phyloP scores from a whole-genome alignment of 1,140 invertebrate species.

The Bombus ignitus region DNA sequence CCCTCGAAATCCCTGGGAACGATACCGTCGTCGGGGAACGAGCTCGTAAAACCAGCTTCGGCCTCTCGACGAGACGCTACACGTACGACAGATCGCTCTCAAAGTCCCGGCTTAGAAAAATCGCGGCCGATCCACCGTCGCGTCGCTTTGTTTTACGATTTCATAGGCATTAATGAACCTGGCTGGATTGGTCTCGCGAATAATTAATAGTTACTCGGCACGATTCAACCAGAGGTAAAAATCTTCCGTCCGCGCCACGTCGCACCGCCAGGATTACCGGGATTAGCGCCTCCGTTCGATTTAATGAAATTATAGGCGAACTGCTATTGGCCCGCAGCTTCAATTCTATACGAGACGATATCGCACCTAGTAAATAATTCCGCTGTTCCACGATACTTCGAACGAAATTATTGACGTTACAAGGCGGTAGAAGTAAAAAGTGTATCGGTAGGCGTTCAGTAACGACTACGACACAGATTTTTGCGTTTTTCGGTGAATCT shows the following conservation, averaged over 20 bases:
- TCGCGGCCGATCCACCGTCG: background rate
- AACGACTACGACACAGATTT: background rate
- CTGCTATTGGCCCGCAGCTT: background rate
- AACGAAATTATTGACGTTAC: too few relatives aligned
- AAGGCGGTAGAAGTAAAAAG: background rate
- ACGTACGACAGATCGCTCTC: background rate
- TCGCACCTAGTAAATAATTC: background rate
- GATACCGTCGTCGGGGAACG: conserved; percentile 28
- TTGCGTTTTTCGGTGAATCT: background rate
- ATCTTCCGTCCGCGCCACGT: background rate
- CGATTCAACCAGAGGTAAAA: background rate
- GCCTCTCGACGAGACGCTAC: background rate
- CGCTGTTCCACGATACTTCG: background rate
- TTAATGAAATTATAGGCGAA: conserved; percentile 37
- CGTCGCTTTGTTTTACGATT: background rate
- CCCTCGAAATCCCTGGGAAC: conserved; percentile 45
- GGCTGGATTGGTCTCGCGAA: background rate
- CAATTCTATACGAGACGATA: background rate
- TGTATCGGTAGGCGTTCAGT: background rate
- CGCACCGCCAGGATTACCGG: background rate
- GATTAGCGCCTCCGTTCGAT: background rate
- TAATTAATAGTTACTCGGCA: conserved; percentile 28
- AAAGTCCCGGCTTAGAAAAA: background rate
- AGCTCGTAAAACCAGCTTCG: conserved; percentile 52
- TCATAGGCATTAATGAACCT: background rate